These are phyloP conservation scores for Poecilia picta DNA, from an alignment of 2,797 vertebrate species.

Conservation along the genomic window DNA sequence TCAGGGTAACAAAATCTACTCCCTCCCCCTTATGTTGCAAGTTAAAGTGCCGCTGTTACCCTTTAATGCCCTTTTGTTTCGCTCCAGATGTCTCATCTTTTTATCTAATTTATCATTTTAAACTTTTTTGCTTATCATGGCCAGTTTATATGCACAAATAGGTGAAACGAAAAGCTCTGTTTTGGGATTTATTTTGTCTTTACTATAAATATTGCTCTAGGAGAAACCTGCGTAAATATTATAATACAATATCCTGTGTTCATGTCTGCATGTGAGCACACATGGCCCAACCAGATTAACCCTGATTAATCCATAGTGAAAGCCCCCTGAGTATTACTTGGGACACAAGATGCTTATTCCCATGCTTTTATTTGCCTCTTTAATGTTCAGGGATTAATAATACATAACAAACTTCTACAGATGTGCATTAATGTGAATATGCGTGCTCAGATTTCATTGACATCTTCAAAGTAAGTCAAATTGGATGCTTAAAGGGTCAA, in stretches of 20 bases:
- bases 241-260: background rate
- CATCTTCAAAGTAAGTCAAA: constrained; percentile 51
- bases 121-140: background rate
- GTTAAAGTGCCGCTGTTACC: background rate
- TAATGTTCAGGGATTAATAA: constrained; percentile 44
- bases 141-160: constrained; percentile 8
- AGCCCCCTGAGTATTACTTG: constrained; percentile 18
- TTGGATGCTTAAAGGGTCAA: constrained; percentile 60
- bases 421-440: constrained; percentile 44
- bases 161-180: background rate
- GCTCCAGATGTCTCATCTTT: background rate
- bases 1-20: constrained; percentile 11
- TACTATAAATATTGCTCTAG: constrained; percentile 20
- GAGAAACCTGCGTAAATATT: constrained; percentile 10
- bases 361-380: constrained; percentile 39
- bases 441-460: constrained; percentile 42
- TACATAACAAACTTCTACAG: constrained; percentile 23
- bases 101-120: background rate
- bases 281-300: constrained; percentile 30
- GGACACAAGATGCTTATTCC: constrained; percentile 21
- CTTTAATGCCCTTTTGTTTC: constrained; percentile 12
- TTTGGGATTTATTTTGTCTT: constrained; percentile 19
- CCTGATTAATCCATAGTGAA: constrained; percentile 42
- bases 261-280: background rate
- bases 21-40: constrained; percentile 1